phyloP scores from a whole-genome alignment of 2,888 invertebrate species.

The Cerastoderma edule region DNA sequence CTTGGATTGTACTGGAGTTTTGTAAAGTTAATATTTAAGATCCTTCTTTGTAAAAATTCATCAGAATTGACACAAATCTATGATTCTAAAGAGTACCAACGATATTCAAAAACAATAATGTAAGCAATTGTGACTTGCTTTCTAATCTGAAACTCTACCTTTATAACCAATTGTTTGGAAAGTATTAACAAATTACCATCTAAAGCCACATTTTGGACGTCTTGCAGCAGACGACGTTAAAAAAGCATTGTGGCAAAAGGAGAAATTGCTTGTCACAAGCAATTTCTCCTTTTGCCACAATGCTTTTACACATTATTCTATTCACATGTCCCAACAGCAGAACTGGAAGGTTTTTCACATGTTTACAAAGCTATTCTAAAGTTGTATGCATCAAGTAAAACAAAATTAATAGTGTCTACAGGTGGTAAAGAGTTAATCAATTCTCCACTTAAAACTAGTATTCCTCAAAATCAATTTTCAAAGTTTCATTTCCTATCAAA shows the following conservation, averaged over 20 bases:
- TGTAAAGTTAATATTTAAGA: neutral
- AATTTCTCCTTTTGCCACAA: slow-evolving; percentile 17
- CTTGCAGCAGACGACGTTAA: neutral
- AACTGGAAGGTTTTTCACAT: too few relatives aligned
- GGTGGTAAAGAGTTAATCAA: slow-evolving; percentile 5
- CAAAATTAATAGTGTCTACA: neutral
- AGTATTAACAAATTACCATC: too few relatives aligned
- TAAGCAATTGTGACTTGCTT: neutral
- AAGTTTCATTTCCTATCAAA: too few relatives aligned
- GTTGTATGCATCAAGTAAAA: neutral
- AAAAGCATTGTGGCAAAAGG: slow-evolving; percentile 3
- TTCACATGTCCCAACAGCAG: too few relatives aligned
- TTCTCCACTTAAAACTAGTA: too few relatives aligned
- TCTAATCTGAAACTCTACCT: too few relatives aligned
- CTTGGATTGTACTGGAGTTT: neutral
- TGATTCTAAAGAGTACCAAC: neutral
- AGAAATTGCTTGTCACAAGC: slow-evolving; percentile 6
- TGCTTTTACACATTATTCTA: too few relatives aligned
- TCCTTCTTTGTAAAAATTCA: neutral
- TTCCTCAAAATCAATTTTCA: too few relatives aligned
- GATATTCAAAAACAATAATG: neutral
- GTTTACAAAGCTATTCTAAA: too few relatives aligned
- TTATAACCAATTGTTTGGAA: too few relatives aligned
- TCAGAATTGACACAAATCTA: neutral
- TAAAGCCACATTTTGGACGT: too few relatives aligned